These are phyloP conservation scores for Popillia japonica DNA, from an alignment of 1,140 invertebrate species.

Conservation along the genomic window DNA sequence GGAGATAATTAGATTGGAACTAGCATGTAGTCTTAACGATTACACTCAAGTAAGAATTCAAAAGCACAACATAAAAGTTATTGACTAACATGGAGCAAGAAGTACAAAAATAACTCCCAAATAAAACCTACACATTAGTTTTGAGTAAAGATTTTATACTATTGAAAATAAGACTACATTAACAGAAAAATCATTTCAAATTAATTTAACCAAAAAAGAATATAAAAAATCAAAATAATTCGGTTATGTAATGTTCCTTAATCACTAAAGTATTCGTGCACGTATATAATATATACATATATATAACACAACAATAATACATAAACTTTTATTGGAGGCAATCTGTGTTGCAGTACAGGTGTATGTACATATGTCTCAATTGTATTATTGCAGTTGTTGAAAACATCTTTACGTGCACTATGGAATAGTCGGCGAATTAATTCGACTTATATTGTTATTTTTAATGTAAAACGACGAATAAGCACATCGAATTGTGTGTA, in stretches of 20 bases:
- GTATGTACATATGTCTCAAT: neutral
- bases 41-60: too few relatives aligned
- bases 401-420: neutral
- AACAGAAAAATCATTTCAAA: neutral
- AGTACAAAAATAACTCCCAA: too few relatives aligned
- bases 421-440: neutral
- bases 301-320: neutral
- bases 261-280: neutral
- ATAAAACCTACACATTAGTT: too few relatives aligned
- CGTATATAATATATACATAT: too few relatives aligned
- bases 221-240: neutral
- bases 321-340: neutral
- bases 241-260: conserved; percentile 1
- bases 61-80: too few relatives aligned
- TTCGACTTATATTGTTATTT: neutral
- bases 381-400: conserved; percentile 29
- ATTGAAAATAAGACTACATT: too few relatives aligned
- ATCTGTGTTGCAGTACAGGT: neutral
- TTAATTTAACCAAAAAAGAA: neutral
- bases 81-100: too few relatives aligned
- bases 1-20: too few relatives aligned
- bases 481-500: conserved; percentile 26
- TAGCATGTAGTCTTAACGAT: too few relatives aligned
- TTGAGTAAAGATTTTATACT: too few relatives aligned
- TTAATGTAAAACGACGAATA: neutral